Evolutionary conservation across 2,113 vertebrate species (phyloP).

Genomic region (Leptodactylus fuscus): DNA sequence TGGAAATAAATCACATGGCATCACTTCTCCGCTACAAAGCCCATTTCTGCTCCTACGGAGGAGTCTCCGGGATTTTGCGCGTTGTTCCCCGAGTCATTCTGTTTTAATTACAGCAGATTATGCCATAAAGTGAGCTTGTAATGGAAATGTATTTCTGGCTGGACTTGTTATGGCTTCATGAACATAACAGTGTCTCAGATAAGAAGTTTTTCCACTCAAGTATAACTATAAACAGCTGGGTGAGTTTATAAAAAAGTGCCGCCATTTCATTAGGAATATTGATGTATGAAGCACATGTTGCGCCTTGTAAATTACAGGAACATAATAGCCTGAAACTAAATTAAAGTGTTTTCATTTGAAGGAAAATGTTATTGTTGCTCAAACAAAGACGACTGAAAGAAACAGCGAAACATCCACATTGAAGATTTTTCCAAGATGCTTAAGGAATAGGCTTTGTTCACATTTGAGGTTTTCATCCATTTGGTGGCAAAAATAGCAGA

Average conservation of each 20-base stretch:
- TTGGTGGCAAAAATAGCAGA: neutral
- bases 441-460: neutral
- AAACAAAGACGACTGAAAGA: neutral
- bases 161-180: constrained; percentile 43
- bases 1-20: constrained; percentile 13
- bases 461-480: neutral
- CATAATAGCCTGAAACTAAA: constrained; percentile 30
- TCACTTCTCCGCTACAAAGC: neutral
- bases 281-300: constrained; percentile 44
- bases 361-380: constrained; percentile 26
- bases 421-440: neutral
- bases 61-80: constrained; percentile 8
- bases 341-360: constrained; percentile 28
- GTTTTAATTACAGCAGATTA: constrained; percentile 42
- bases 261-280: constrained; percentile 48
- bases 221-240: constrained; percentile 46
- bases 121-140: constrained; percentile 18
- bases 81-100: neutral
- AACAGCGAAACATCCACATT: neutral
- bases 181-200: constrained; percentile 41
- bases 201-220: constrained; percentile 42
- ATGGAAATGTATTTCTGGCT: constrained; percentile 19
- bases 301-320: constrained; percentile 51
- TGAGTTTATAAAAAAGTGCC: constrained; percentile 41
- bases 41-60: neutral